A percentile compares a stretch with the other conserved stretches of the same genome.
phyloP scores from a whole-genome alignment of 35 echinoderm and acorn worm genomes.

The Lytechinus variegatus region DNA sequence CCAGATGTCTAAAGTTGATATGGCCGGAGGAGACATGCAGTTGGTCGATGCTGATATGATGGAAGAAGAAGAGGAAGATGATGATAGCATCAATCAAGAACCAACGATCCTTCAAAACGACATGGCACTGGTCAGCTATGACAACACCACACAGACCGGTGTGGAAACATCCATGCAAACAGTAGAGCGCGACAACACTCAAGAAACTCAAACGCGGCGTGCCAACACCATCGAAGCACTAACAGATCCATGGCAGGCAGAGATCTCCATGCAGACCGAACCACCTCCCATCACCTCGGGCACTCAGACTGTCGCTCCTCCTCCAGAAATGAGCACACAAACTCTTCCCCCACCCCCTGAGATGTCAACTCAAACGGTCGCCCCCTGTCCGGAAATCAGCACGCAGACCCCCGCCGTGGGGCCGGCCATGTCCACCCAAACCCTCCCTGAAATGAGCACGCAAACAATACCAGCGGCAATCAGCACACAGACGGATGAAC shows the following conservation, averaged over 20 bases:
- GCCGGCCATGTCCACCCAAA: conserved; percentile 78
- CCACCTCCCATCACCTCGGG: conserved; percentile 78
- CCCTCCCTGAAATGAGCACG: conserved; percentile 75
- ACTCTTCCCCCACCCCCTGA: conserved; percentile 62
- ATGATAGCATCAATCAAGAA: conserved; percentile 44
- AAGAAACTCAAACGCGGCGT: conserved; percentile 83
- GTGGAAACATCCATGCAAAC: conserved; percentile 78
- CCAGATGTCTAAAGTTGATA: conserved; percentile 87
- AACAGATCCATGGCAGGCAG: conserved; percentile 94
- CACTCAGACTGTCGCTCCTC: conserved; percentile 87
- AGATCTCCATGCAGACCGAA: conserved; percentile 94
- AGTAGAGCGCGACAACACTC: conserved; percentile 83
- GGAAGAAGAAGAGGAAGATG: conserved; percentile 70
- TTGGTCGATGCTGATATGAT: conserved; percentile 33
- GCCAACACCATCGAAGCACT: conserved; percentile 83
- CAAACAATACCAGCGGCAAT: conserved; percentile 75
- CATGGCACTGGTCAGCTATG: conserved; percentile 72
- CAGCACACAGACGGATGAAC: conserved; percentile 79
- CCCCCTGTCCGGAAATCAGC: conserved; percentile 56
- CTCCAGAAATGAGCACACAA: conserved; percentile 69
- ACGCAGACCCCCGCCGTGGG: conserved; percentile 63
- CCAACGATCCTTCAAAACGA: conserved; percentile 63
- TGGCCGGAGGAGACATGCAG: conserved; percentile 52
- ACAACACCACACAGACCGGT: conserved; percentile 92
- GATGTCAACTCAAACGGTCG: conserved; percentile 47